phyloP scores from a whole-genome alignment of 2,113 vertebrate species.

The Takifugu bimaculatus region DNA sequence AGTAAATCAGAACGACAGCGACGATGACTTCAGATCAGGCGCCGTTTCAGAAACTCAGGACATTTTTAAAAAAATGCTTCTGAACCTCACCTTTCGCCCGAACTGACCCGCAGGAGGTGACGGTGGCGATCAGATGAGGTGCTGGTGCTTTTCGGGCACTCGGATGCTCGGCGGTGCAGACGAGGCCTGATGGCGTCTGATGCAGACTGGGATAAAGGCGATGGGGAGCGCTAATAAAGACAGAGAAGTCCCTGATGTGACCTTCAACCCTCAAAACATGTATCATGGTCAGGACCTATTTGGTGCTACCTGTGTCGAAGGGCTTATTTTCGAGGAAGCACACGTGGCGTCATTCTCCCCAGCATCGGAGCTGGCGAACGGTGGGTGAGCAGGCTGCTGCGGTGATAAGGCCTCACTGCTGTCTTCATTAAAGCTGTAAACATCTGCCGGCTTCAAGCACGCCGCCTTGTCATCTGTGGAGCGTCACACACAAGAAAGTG shows the following conservation, averaged over 20 bases:
- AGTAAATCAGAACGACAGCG: slow-evolving; percentile 26
- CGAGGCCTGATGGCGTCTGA: slow-evolving; percentile 80
- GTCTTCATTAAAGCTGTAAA: slow-evolving; percentile 90
- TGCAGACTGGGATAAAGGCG: slow-evolving; percentile 61
- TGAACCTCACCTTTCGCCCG: slow-evolving; percentile 84
- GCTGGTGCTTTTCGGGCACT: slow-evolving; percentile 55
- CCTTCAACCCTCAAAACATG: not conserved
- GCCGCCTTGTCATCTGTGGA: slow-evolving; percentile 77
- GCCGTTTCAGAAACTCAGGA: not conserved
- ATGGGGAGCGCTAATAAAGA: slow-evolving; percentile 75
- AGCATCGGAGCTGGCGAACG: slow-evolving; percentile 79
- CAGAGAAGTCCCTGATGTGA: slow-evolving; percentile 8
- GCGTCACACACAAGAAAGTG: slow-evolving; percentile 6
- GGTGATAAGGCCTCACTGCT: slow-evolving; percentile 89
- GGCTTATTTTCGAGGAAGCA: slow-evolving; percentile 51
- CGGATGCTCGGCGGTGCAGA: slow-evolving; percentile 61
- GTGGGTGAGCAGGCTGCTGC: slow-evolving; percentile 84
- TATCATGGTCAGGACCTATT: not conserved
- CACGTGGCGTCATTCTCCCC: slow-evolving; percentile 75
- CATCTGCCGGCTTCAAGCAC: slow-evolving; percentile 71
- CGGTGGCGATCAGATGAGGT: slow-evolving; percentile 60
- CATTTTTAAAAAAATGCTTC: not conserved
- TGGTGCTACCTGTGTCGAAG: slow-evolving; percentile 44
- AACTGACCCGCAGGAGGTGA: slow-evolving; percentile 74
- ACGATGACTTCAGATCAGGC: slow-evolving; percentile 6